Conservation (phyloP, 2,113 vertebrate species). For the Eonycteris spelaea region DNA sequence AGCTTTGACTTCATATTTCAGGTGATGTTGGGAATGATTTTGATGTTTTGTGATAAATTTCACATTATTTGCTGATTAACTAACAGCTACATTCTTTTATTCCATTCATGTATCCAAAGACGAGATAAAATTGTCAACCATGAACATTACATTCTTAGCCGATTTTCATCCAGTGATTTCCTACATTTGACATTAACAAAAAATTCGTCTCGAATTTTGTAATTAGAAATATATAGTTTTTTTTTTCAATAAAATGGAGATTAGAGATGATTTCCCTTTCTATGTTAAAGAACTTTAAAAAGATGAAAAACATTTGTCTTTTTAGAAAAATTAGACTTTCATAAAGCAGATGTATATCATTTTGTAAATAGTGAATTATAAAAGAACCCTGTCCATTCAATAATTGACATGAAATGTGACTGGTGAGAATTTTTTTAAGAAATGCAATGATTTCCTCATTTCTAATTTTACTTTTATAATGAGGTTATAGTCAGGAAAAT, state of each 20-base stretch:
- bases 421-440: background rate
- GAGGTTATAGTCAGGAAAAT: background rate
- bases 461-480: background rate
- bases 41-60: background rate
- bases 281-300: background rate
- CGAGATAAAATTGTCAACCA: background rate
- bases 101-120: background rate
- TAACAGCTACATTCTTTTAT: background rate
- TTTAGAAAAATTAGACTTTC: background rate
- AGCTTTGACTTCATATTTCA: background rate
- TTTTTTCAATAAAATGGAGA: background rate
- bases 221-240: background rate
- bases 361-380: background rate
- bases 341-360: background rate
- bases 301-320: background rate
- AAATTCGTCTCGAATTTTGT: background rate
- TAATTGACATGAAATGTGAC: background rate
- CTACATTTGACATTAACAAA: background rate
- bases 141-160: background rate
- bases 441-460: background rate
- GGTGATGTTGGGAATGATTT: background rate
- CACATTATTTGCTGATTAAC: background rate
- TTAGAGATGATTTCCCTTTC: background rate
- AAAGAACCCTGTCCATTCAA: background rate
- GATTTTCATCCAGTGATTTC: background rate